Percentiles rank a stretch among this genome's conserved stretches.
Evolutionary conservation across 2,888 invertebrate genomes (phyloP).

Genomic region (Machimus rusticus): DNA sequence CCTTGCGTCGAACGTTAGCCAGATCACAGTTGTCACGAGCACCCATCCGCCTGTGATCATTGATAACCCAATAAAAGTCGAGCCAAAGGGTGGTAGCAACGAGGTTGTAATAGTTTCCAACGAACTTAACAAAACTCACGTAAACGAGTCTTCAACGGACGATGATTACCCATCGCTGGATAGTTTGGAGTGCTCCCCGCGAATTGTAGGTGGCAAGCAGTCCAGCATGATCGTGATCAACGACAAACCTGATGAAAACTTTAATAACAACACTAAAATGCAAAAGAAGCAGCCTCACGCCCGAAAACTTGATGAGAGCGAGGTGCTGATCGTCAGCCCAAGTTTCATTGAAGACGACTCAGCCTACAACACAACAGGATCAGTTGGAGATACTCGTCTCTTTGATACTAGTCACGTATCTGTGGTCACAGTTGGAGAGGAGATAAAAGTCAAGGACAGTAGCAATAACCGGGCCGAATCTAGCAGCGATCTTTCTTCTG

Average conservation of each 20-base stretch:
- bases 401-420: conserved; percentile 89
- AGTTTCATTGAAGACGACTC: conserved; percentile 72
- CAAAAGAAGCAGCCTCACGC: conserved; percentile 57
- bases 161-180: conserved; percentile 80
- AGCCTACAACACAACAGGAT: conserved; percentile 64
- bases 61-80: conserved; percentile 65
- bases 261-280: conserved; percentile 36
- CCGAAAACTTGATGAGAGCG: conserved; percentile 84
- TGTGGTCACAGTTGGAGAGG: conserved; percentile 87
- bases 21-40: conserved; percentile 84
- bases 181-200: conserved; percentile 70
- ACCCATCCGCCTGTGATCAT: conserved; percentile 80
- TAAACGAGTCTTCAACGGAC: conserved; percentile 76
- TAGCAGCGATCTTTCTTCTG: conserved; percentile 53
- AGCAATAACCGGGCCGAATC: conserved; percentile 56
- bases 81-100: conserved; percentile 56
- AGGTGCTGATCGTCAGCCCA: conserved; percentile 82
- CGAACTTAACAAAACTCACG: conserved; percentile 72
- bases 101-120: conserved; percentile 86
- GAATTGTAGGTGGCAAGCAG: conserved; percentile 51
- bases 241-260: conserved; percentile 56
- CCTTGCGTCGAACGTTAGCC: conserved; percentile 74
- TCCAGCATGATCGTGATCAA: conserved; percentile 59
- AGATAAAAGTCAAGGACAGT: conserved; percentile 79
- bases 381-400: conserved; percentile 53